These are phyloP conservation scores for Frankliniella intonsa DNA, from an alignment of 2,888 invertebrate genomes.

Conservation along the genomic window DNA sequence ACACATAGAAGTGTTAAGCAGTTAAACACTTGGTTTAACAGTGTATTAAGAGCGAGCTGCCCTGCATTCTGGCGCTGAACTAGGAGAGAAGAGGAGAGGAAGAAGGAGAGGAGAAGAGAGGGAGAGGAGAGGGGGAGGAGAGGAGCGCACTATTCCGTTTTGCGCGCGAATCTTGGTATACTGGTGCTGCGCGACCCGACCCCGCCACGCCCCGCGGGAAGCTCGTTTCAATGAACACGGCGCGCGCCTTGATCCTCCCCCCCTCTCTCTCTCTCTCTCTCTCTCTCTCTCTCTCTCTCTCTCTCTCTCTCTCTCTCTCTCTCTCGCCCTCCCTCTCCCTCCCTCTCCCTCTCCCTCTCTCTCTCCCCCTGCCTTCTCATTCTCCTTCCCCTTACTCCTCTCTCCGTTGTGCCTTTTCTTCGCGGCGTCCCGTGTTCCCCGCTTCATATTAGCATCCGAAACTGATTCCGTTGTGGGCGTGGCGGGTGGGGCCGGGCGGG, in stretches of 20 bases:
- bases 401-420: neutral
- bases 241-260: neutral
- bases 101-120: neutral
- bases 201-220: neutral
- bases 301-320: neutral
- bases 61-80: too few relatives aligned
- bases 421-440: conserved; percentile 15
- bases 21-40: too few relatives aligned
- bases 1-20: too few relatives aligned
- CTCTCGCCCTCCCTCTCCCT: neutral
- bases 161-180: too few relatives aligned
- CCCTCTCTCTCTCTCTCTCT: neutral
- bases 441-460: conserved; percentile 26
- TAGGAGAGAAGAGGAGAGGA: neutral
- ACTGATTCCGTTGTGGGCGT: conserved; percentile 21
- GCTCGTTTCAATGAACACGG: conserved; percentile 18
- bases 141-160: too few relatives aligned
- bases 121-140: too few relatives aligned
- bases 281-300: neutral
- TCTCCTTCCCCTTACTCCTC: neutral
- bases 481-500: neutral
- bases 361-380: neutral
- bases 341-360: neutral
- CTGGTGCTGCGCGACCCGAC: too few relatives aligned
- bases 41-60: too few relatives aligned